Conservation (phyloP, 2,888 invertebrate species). For the Diplolepis rosae region DNA sequence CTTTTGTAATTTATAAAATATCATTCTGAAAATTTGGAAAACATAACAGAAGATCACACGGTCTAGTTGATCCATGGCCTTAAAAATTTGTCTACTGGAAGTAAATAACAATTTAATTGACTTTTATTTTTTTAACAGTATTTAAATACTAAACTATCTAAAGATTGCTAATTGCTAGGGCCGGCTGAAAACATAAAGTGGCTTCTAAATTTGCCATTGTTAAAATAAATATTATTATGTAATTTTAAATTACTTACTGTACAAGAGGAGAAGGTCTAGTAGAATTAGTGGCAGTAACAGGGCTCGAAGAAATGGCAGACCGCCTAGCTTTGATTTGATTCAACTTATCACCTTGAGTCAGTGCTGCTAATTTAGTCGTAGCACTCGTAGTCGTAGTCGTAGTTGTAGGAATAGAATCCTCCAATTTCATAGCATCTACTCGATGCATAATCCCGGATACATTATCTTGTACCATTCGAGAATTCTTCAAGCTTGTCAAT, state of each 20-base stretch:
- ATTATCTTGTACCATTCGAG: constrained; percentile 63
- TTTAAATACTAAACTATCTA: no score
- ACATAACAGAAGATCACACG: no score
- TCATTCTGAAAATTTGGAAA: no score
- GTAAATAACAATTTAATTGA: no score
- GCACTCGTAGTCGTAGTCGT: constrained; percentile 47
- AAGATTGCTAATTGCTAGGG: no score
- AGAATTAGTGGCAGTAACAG: constrained; percentile 54
- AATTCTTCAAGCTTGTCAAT: constrained; percentile 51
- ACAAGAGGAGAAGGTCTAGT: constrained; percentile 61
- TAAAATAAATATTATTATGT: no score
- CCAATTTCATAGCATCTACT: constrained; percentile 69
- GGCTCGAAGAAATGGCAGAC: constrained; percentile 54
- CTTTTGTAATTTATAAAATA: no score
- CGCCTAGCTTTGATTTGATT: constrained; percentile 73
- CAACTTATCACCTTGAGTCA: constrained; percentile 77
- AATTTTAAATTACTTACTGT: constrained; percentile 64
- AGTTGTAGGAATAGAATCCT: constrained; percentile 60
- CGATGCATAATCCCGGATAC: constrained; percentile 70
- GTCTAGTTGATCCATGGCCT: no score
- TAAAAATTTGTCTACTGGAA: no score
- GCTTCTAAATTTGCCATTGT: no score
- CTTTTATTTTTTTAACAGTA: no score
- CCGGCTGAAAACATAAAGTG: no score
- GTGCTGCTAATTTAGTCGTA: constrained; percentile 23